phyloP scores from a whole-genome alignment of 1,140 invertebrate species.

The Trachelipus rathkii region DNA sequence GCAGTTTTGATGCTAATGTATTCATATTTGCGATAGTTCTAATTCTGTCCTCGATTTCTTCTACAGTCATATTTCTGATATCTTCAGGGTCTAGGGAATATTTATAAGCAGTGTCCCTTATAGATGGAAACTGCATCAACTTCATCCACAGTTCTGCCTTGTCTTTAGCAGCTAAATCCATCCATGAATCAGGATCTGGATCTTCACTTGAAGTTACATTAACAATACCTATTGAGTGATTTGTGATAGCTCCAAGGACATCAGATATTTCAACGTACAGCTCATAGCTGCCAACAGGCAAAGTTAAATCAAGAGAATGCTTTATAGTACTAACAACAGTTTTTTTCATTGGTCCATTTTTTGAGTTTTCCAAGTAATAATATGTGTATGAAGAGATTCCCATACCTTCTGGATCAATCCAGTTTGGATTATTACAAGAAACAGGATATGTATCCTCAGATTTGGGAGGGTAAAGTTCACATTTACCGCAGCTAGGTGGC shows the following conservation, averaged over 20 bases:
- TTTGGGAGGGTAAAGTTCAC: no score
- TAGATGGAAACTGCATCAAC: no score
- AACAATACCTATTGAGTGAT: not conserved
- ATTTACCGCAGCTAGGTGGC: no score
- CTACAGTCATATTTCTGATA: slow-evolving; percentile 19
- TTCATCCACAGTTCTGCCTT: no score
- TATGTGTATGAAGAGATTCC: slow-evolving; percentile 18
- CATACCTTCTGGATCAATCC: slow-evolving; percentile 25
- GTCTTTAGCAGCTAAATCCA: no score
- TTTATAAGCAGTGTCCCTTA: no score
- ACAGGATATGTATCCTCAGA: no score
- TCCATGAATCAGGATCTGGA: no score
- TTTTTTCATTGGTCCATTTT: slow-evolving; percentile 16
- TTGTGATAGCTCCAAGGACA: slow-evolving; percentile 7
- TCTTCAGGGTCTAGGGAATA: slow-evolving; percentile 7
- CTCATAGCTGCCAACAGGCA: slow-evolving; percentile 19
- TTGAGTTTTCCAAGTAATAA: slow-evolving; percentile 17
- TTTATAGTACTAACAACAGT: slow-evolving; percentile 17
- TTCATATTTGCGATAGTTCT: not conserved
- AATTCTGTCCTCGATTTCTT: not conserved
- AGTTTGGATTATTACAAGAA: not conserved
- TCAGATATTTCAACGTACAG: slow-evolving; percentile 24
- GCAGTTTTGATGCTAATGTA: slow-evolving; percentile 4
- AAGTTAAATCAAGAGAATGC: not conserved
- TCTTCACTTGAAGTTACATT: not conserved